Percentiles rank a stretch among this genome's conserved stretches.
These are phyloP conservation scores for Montipora capitata DNA, from an alignment of 92 coral and sea anemone genomes.

Conservation along the genomic window DNA sequence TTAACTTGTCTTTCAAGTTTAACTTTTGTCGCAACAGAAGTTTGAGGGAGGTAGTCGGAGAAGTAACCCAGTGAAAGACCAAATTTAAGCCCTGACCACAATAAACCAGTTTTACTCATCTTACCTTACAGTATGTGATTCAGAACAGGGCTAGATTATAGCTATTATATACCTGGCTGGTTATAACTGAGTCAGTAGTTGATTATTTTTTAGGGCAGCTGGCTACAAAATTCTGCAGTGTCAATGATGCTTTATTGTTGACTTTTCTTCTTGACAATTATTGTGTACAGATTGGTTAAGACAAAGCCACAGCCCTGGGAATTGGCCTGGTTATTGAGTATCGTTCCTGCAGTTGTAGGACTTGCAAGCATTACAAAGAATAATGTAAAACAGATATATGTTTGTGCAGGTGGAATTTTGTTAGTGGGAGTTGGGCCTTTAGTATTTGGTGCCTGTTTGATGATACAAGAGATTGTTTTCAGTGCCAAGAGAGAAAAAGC, in stretches of 20 bases:
- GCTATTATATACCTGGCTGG: too few species aligned
- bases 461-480: constrained; percentile 57
- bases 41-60: too few species aligned
- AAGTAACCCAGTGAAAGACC: too few species aligned
- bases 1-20: too few species aligned
- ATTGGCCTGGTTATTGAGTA: constrained; percentile 86
- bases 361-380: constrained; percentile 89
- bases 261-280: not conserved
- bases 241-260: not conserved
- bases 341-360: constrained; percentile 85
- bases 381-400: constrained; percentile 73
- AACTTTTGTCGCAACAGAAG: too few species aligned
- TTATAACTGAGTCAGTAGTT: too few species aligned
- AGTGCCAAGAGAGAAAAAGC: constrained; percentile 66
- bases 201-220: not conserved
- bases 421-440: constrained; percentile 88
- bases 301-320: constrained; percentile 82
- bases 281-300: constrained; percentile 54
- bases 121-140: too few species aligned
- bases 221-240: not conserved
- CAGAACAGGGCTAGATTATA: too few species aligned
- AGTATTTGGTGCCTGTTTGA: constrained; percentile 82
- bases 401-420: constrained; percentile 86
- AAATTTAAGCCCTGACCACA: too few species aligned
- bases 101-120: too few species aligned